phyloP scores from a whole-genome alignment of 2,797 vertebrate species.

The Kryptopterus vitreolus region DNA sequence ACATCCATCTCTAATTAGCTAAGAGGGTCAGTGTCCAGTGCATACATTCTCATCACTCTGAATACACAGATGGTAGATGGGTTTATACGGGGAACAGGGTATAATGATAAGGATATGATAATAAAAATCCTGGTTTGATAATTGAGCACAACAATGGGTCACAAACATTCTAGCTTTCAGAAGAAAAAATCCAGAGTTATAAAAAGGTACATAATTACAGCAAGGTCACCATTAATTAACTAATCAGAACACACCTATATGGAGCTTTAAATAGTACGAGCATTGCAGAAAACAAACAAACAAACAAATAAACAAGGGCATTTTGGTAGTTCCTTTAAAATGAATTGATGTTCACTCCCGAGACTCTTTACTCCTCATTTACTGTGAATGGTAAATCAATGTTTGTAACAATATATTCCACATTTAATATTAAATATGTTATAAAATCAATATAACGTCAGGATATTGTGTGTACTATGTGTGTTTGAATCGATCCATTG shows the following conservation, averaged over 20 bases:
- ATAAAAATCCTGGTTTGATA: not conserved
- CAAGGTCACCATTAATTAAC: not conserved
- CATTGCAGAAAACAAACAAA: not conserved
- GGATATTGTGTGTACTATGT: too few relatives aligned
- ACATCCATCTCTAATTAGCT: constrained; percentile 63
- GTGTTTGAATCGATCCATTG: too few relatives aligned
- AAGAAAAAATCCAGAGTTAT: not conserved
- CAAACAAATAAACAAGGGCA: too few relatives aligned
- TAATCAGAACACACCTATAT: not conserved
- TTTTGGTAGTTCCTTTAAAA: not conserved
- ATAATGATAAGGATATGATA: not conserved
- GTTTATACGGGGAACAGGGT: not conserved
- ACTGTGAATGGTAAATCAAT: not conserved
- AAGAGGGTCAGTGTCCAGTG: constrained; percentile 62
- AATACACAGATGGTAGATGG: not conserved
- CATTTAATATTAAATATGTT: too few relatives aligned
- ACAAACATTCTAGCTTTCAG: not conserved
- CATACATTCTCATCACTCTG: constrained; percentile 4
- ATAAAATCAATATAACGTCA: too few relatives aligned
- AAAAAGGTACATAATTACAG: not conserved
- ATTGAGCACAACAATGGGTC: not conserved
- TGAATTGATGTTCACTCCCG: not conserved
- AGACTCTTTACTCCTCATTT: not conserved
- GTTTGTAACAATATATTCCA: too few relatives aligned
- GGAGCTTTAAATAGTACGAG: not conserved